These are phyloP conservation scores for Lutra lutra DNA, from an alignment of 2,797 vertebrate genomes.

Conservation along the genomic window DNA sequence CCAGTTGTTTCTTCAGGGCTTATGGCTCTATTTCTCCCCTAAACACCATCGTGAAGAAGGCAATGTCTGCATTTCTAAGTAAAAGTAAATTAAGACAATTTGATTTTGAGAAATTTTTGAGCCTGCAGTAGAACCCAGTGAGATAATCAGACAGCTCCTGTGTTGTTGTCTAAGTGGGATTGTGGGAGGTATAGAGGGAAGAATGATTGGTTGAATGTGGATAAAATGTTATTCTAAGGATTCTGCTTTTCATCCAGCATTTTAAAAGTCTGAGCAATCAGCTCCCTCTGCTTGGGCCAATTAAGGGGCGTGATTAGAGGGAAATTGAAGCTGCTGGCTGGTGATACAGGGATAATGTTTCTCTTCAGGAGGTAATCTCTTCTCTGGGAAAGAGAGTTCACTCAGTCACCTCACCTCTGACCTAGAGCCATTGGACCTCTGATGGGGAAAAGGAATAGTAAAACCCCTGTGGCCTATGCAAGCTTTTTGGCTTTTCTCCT, in stretches of 20 bases:
- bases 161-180: neutral
- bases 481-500: neutral
- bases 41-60: neutral
- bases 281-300: neutral
- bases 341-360: neutral
- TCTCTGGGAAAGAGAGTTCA: neutral
- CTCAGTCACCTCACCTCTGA: neutral
- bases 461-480: neutral
- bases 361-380: neutral
- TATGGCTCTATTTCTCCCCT: neutral
- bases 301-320: neutral
- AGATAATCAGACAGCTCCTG: neutral
- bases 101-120: neutral
- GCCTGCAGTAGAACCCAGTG: neutral
- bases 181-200: neutral
- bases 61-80: neutral
- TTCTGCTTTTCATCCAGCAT: neutral
- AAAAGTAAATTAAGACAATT: neutral
- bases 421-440: neutral
- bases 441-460: neutral
- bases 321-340: neutral
- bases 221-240: slow-evolving; percentile 27
- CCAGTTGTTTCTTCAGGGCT: neutral
- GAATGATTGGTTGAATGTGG: slow-evolving; percentile 13
- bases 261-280: slow-evolving; percentile 36